phyloP scores from a whole-genome alignment of 2,797 vertebrate genomes.

The Champsocephalus esox region DNA sequence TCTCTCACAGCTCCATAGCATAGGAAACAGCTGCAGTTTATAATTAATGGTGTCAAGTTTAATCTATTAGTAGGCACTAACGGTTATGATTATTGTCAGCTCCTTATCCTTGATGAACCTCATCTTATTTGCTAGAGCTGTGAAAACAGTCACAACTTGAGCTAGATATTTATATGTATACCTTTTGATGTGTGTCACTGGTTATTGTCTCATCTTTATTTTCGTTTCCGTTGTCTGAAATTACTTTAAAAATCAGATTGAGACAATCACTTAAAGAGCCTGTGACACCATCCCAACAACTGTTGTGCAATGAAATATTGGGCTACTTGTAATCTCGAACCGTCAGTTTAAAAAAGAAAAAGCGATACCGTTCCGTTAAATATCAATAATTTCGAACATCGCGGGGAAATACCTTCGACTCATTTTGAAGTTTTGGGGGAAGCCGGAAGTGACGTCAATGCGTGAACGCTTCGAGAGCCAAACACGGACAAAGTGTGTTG shows the following conservation, averaged over 20 bases:
- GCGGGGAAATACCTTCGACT: no score
- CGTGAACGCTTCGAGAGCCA: no score
- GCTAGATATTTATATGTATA: neutral
- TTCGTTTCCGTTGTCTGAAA: neutral
- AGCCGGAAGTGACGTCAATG: no score
- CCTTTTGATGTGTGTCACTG: neutral
- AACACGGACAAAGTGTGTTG: no score
- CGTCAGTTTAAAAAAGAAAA: no score
- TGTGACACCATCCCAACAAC: no score
- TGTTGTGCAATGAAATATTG: no score
- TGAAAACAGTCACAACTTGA: neutral
- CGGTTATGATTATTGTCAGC: neutral
- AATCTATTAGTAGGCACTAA: neutral
- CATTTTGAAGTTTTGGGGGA: no score
- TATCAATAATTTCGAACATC: no score
- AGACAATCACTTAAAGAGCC: neutral
- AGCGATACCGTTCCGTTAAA: no score
- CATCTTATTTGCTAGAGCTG: neutral
- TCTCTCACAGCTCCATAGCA: neutral
- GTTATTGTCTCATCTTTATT: neutral
- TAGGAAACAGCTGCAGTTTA: slow-evolving; percentile 1
- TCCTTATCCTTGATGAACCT: neutral
- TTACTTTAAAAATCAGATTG: no score
- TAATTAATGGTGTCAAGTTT: neutral
- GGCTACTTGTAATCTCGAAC: no score